Evolutionary conservation across 2,888 invertebrate species (phyloP).

Genomic region (Minunthozetes semirufus): DNA sequence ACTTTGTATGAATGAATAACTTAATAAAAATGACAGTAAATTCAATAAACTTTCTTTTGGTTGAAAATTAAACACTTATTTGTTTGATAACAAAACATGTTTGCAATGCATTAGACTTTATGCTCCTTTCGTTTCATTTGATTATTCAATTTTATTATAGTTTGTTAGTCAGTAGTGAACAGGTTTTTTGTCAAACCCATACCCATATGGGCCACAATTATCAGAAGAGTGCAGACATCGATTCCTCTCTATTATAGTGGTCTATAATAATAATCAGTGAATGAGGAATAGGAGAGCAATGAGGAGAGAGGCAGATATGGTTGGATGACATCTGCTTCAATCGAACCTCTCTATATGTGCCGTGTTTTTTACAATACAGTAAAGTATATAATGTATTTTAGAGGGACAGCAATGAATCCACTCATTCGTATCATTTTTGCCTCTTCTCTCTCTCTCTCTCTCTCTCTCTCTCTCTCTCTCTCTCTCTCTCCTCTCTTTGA

Average conservation of each 20-base stretch:
- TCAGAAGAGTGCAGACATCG: slow-evolving; percentile 16
- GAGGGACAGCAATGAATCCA: not conserved
- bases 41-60: not conserved
- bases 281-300: not conserved
- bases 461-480: slow-evolving; percentile 15
- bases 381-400: slow-evolving; percentile 29
- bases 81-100: slow-evolving; percentile 24
- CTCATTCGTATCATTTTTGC: slow-evolving; percentile 20
- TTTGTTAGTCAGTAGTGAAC: slow-evolving; percentile 14
- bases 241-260: not conserved
- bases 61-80: slow-evolving; percentile 11
- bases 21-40: not conserved
- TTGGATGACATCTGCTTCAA: slow-evolving; percentile 28
- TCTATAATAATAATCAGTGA: slow-evolving; percentile 23
- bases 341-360: not conserved
- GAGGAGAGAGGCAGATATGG: slow-evolving; percentile 4
- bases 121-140: slow-evolving; percentile 12
- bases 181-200: slow-evolving; percentile 29
- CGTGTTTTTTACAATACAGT: not conserved
- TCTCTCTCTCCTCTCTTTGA: not conserved
- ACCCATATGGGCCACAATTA: slow-evolving; percentile 31
- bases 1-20: not conserved
- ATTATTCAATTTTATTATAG: not conserved
- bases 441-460: not conserved
- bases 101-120: slow-evolving; percentile 16